Base-by-base conservation (phyloP, 2,113 vertebrate genomes). In the Nesoenas mayeri region DNA sequence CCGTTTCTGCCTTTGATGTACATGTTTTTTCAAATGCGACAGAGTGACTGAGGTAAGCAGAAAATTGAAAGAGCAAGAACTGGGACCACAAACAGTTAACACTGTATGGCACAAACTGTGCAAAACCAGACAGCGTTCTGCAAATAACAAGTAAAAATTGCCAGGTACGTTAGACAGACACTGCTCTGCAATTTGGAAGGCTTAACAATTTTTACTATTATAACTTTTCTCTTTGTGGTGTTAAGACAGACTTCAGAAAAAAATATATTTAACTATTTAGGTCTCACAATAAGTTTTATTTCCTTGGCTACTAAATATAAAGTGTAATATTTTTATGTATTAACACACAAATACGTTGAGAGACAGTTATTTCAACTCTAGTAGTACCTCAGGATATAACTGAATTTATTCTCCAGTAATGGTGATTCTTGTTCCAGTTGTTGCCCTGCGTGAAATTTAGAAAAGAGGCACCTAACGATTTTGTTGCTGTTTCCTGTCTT, bases 401-500 rank as follows among this genome's bases (percentile, higher is more conserved):
- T 53, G 82, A 81, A 85, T 91, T 51, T 81, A 72, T 81, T 82
- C 34, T 24, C 34, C 79, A 80, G 79, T 65, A 85, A 82, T 31
- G 58, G 47, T 73, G 28, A 73, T 71, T 90, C 65, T 80, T 93
- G 71, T 78, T 83, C 56, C 83, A 80, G 90, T 79, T 96, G 51
- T 70, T 91, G 79, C 67, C 58, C 12, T 4, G 7, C 20, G 73
- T 75, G 64, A 88, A 38, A 38, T 79, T 80, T 86, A 87, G 24
- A 72, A 79, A 91, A 91, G 44, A 79, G 29, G 40, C 91, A 69
- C 12, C n/a, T 88, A 83, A 89, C n/a, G 47, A 89, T 29, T 84
- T 79, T 42, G 44, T 50, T 92, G 60, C 34, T 91, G 29, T 57
- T 73, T 93, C 94, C 66, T 88, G 12, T 38, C 50, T 80, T 74